phyloP scores from a whole-genome alignment of 1,140 invertebrate species.

The Hormaphis cornu region DNA sequence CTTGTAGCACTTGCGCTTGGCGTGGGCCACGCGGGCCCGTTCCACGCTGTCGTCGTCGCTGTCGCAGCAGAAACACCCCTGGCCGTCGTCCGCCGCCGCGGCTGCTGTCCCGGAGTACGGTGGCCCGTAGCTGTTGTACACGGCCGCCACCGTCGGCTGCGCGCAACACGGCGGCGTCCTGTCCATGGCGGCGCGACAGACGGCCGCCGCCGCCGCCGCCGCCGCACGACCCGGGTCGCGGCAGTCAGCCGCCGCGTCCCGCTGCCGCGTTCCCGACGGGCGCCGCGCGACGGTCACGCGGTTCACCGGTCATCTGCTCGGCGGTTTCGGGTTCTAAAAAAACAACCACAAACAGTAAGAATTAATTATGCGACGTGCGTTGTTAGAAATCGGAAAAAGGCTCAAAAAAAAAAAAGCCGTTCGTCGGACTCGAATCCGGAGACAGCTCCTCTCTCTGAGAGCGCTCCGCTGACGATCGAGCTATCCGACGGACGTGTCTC shows the following conservation, averaged over 20 bases:
- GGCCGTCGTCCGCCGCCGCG: conserved; percentile 40
- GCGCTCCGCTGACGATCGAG: no score
- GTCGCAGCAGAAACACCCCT: conserved; percentile 55
- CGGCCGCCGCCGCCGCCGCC: not conserved
- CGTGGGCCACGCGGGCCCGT: conserved; percentile 50
- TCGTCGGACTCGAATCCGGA: no score
- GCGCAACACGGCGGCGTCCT: conserved; percentile 6
- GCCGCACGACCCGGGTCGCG: not conserved
- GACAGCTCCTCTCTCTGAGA: no score
- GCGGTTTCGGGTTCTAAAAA: no score
- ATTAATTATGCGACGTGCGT: no score
- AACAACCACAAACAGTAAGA: no score
- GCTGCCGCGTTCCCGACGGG: not conserved
- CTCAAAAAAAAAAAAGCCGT: no score
- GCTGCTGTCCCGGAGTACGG: no score
- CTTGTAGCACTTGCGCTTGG: conserved; percentile 53
- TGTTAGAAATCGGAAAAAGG: no score
- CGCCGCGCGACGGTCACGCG: not conserved
- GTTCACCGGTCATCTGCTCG: no score
- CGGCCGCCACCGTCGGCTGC: not conserved
- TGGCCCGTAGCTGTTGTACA: no score
- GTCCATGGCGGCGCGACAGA: not conserved
- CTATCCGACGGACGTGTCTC: no score
- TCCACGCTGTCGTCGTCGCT: conserved; percentile 41
- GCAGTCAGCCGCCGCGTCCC: not conserved